phyloP scores from a whole-genome alignment of 30 jellyfish, hydroid and myxozoan genomes.

The Phacellophora camtschatica region DNA sequence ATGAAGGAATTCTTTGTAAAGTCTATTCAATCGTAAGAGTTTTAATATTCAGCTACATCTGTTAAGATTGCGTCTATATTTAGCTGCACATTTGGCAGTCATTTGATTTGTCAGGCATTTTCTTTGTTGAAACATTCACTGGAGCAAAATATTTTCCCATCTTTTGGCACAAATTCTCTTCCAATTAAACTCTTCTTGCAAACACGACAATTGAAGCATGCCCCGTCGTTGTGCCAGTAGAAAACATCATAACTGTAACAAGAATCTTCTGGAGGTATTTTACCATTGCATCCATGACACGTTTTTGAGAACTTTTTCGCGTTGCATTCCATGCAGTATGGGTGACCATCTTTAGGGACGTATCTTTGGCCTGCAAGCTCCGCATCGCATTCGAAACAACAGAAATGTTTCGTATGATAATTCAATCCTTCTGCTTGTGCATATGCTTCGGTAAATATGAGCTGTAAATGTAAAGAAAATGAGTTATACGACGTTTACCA shows the following conservation, averaged over 20 bases:
- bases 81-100: too few relatives aligned
- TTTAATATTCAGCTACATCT: too few relatives aligned
- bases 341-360: constrained; percentile 52
- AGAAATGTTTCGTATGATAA: constrained; percentile 81
- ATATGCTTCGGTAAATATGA: constrained; percentile 71
- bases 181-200: constrained; percentile 59
- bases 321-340: constrained; percentile 74
- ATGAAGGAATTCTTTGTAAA: too few relatives aligned
- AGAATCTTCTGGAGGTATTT: constrained; percentile 43
- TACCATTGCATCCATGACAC: constrained; percentile 63
- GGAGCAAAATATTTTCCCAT: constrained; percentile 67
- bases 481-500: background rate
- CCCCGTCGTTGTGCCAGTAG: constrained; percentile 72
- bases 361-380: constrained; percentile 69
- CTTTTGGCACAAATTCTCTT: constrained; percentile 58
- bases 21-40: too few relatives aligned
- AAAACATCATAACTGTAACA: constrained; percentile 40
- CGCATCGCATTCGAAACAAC: constrained; percentile 79
- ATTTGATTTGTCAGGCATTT: background rate
- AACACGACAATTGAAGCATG: constrained; percentile 66
- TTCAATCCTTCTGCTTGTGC: constrained; percentile 75
- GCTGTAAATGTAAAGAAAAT: constrained; percentile 30
- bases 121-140: constrained; percentile 42
- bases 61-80: too few relatives aligned
- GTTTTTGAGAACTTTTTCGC: constrained; percentile 49